Percentiles rank a stretch among this genome's conserved stretches.
These are phyloP conservation scores for Congeria kusceri DNA, from an alignment of 2,888 invertebrate species.

Conservation along the genomic window DNA sequence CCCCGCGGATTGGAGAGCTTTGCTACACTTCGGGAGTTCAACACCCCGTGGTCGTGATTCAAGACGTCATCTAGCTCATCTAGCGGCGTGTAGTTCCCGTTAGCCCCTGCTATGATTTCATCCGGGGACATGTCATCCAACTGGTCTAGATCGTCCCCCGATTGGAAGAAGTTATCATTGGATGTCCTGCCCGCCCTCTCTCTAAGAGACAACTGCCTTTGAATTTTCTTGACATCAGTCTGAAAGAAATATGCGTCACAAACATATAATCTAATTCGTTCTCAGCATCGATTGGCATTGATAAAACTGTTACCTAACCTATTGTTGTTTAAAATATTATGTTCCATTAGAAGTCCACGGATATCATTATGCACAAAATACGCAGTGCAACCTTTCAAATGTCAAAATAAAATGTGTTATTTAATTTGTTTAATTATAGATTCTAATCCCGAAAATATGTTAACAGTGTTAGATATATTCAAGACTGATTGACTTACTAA, in stretches of 20 bases:
- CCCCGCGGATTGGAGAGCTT: slow-evolving; percentile 55
- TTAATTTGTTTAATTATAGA: too few relatives aligned
- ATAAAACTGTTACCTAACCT: too few relatives aligned
- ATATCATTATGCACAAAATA: too few relatives aligned
- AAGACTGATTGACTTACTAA: too few relatives aligned
- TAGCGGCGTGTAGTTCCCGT: slow-evolving; percentile 59
- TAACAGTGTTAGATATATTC: too few relatives aligned
- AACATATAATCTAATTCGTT: too few relatives aligned
- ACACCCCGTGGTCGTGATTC: slow-evolving; percentile 31
- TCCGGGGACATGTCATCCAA: slow-evolving; percentile 60
- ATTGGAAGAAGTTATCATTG: slow-evolving; percentile 55
- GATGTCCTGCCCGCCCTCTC: slow-evolving; percentile 16
- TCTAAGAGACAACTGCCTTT: slow-evolving; percentile 35
- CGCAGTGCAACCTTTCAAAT: too few relatives aligned
- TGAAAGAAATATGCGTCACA: background rate
- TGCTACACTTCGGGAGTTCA: slow-evolving; percentile 49
- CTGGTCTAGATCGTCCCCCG: slow-evolving; percentile 51
- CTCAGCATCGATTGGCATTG: too few relatives aligned
- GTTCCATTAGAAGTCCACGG: too few relatives aligned
- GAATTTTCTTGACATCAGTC: slow-evolving; percentile 19
- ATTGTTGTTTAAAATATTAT: too few relatives aligned
- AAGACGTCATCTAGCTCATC: slow-evolving; percentile 57
- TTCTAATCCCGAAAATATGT: too few relatives aligned
- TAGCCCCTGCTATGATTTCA: slow-evolving; percentile 54
- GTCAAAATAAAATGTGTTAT: too few relatives aligned